phyloP scores from a whole-genome alignment of 2,888 invertebrate species.

The Agrotis puta region DNA sequence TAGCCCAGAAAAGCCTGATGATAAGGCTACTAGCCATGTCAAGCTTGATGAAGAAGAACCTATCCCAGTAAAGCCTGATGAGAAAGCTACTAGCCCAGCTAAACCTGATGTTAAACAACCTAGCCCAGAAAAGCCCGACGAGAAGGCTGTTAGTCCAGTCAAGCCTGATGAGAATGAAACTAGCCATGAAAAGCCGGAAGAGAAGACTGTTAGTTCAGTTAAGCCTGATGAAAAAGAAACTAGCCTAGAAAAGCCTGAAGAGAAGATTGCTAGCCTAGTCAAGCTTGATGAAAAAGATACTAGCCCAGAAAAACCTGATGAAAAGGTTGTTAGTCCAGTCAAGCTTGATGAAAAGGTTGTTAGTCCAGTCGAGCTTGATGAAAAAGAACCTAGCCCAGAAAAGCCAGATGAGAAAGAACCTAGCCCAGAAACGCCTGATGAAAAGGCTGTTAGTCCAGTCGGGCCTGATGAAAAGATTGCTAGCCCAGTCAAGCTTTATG shows the following conservation, averaged over 20 bases:
- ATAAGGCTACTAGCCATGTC: no score
- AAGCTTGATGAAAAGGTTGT: conserved; percentile 1
- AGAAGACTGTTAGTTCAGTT: not conserved
- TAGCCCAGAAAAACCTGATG: not conserved
- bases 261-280: rapidly evolving
- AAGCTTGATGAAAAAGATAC: not conserved
- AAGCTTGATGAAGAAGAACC: not conserved
- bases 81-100: conserved; percentile 2
- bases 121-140: conserved; percentile 20
- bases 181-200: not conserved
- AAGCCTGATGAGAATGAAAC: not conserved
- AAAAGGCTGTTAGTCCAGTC: not conserved
- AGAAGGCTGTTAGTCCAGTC: not conserved
- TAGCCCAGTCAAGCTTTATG: not conserved
- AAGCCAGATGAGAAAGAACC: not conserved
- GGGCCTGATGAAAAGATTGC: not conserved
- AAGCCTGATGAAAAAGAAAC: not conserved
- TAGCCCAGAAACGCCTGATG: not conserved
- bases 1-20: not conserved
- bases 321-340: not conserved
- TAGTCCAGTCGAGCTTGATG: not conserved
- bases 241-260: not conserved
- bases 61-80: conserved; percentile 4
- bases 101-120: conserved; percentile 26
- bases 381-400: not conserved